Conservation (phyloP, 1,140 invertebrate genomes). For the Ceratina japonica region DNA sequence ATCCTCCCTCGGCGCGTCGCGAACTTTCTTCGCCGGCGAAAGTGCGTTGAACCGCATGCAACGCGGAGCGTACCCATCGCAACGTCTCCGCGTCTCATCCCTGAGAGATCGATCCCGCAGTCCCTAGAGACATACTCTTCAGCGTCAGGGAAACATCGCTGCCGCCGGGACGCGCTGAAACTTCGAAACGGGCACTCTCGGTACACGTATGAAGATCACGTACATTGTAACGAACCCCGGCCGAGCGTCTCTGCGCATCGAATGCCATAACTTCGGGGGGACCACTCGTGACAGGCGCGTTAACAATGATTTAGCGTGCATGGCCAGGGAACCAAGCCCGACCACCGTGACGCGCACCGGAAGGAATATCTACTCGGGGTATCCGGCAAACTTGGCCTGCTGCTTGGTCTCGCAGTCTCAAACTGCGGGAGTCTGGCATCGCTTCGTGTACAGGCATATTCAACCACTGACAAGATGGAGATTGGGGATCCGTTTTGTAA, state of each 20-base stretch:
- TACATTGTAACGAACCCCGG: slow-evolving; percentile 14
- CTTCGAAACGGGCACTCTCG: background rate
- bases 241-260: slow-evolving; percentile 1
- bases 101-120: background rate
- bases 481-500: slow-evolving; percentile 4
- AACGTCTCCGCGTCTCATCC: background rate
- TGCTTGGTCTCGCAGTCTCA: background rate
- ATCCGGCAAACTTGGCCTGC: background rate
- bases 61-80: background rate
- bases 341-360: slow-evolving; percentile 28
- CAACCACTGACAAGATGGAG: background rate
- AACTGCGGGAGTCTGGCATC: background rate
- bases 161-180: no score
- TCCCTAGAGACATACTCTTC: background rate
- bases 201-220: slow-evolving; percentile 4
- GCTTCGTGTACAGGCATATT: background rate
- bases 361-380: slow-evolving; percentile 41
- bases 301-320: slow-evolving; percentile 41
- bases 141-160: background rate
- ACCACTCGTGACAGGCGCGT: slow-evolving; percentile 30
- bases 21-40: background rate
- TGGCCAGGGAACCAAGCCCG: background rate
- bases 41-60: background rate
- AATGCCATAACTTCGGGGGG: slow-evolving; percentile 45
- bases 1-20: background rate